A percentile compares a stretch with the other conserved stretches of the same genome.
Evolutionary conservation across 2,888 invertebrate species (phyloP).

Genomic region (Mantis religiosa): DNA sequence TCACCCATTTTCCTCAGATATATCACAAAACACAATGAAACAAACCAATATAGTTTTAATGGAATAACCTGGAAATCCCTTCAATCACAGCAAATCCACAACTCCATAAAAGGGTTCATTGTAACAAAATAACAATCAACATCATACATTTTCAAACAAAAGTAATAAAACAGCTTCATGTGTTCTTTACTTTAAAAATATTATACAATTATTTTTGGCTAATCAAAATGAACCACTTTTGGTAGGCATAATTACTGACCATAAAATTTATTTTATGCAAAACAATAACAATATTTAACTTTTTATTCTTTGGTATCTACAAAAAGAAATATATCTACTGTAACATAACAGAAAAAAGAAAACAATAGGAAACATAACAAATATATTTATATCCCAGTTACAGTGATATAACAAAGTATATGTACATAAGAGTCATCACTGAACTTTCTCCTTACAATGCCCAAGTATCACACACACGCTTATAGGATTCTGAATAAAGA

Average conservation of each 20-base stretch:
- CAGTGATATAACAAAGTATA: neutral
- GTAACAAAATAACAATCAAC: neutral
- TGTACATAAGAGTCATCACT: neutral
- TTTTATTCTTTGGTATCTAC: neutral
- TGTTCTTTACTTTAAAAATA: neutral
- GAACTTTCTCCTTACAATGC: neutral
- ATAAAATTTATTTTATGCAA: neutral
- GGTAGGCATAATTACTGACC: neutral
- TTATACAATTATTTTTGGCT: neutral
- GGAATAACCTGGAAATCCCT: neutral
- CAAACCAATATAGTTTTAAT: neutral
- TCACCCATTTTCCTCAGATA: neutral
- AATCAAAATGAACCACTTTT: neutral
- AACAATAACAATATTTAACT: neutral
- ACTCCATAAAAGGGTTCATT: neutral
- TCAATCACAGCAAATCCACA: constrained; percentile 16
- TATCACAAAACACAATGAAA: constrained; percentile 3
- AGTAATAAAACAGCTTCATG: neutral
- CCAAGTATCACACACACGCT: neutral
- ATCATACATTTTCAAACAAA: neutral
- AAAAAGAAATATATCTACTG: neutral
- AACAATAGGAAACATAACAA: neutral
- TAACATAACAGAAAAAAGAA: neutral
- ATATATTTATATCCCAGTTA: neutral
- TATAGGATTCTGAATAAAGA: neutral